Base-by-base conservation (phyloP, 2,797 vertebrate genomes). In the Avahi laniger region DNA sequence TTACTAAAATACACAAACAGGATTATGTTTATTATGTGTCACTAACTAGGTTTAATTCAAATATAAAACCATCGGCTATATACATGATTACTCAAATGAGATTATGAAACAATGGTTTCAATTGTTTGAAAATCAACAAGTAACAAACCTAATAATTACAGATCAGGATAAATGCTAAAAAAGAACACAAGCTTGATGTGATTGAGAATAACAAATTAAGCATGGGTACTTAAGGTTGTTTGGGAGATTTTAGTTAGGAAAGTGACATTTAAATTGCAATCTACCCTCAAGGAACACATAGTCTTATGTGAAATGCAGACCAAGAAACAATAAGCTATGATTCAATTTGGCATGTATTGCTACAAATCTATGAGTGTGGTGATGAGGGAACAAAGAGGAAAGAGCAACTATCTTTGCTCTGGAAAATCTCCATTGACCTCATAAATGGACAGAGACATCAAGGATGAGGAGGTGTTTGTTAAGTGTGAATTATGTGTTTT, bases 41-140 rank as follows among this genome's bases (percentile, higher is more conserved):
- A 63, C 41, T 90, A 57, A 72, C 41, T 82, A 83, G 4, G 5
- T 76, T 91, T 11, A 94, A 83, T 85, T 28, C 12, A 92, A 89
- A 78, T 65, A 38, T 38, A 89, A 97, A 94, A 61, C 28, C 17
- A 26, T 33, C 33, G 2, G 17, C 22, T 78, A 41, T 90, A 72
- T 57, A 83, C 28, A 73, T 54, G 12, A 57, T 92, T 65, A 14
- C 33, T 65, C 73, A 54, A 91, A 67, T 87, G n/a, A 38, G 52
- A 63, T 59, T 82, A 61, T 84, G 48, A 93, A 94, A 93, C 12
- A 82, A 46, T 90, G 28, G 28, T 14, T 86, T 96, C 48, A 87
- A 61, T 87, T 85, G 57, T n/a, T 83, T 94, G 17, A 88, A 12
- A 88, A 54, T 41, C 67, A 54, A 35, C 8, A 69, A 86, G 50